A percentile compares a stretch with the other conserved stretches of the same genome.
These are phyloP conservation scores for Chrysomallon squamiferum DNA, from an alignment of 1,140 invertebrate species.

Conservation along the genomic window DNA sequence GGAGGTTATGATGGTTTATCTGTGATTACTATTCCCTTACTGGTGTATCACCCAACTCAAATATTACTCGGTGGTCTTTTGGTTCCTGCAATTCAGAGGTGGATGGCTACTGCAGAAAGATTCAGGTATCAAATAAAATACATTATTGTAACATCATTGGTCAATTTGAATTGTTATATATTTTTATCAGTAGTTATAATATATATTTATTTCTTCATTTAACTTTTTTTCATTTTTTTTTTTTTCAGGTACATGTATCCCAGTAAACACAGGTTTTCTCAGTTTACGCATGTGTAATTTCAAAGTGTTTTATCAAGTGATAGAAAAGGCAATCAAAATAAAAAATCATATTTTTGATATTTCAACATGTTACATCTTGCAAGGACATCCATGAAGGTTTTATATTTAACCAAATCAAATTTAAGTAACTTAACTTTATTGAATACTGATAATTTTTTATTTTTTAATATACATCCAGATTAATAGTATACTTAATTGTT, in stretches of 20 bases:
- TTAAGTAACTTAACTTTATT: too few relatives aligned
- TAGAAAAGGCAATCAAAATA: too few relatives aligned
- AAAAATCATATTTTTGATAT: too few relatives aligned
- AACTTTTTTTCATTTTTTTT: background rate
- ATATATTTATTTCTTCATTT: background rate
- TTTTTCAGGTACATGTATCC: slow-evolving; percentile 4
- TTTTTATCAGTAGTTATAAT: slow-evolving; percentile 28
- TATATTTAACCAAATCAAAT: too few relatives aligned
- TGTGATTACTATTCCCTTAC: slow-evolving; percentile 67
- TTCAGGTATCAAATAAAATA: slow-evolving; percentile 11
- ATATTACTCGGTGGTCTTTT: slow-evolving; percentile 68
- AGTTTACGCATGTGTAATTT: background rate
- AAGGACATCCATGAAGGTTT: too few relatives aligned
- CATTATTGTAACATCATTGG: background rate
- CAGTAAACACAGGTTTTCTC: background rate
- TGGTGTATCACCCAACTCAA: slow-evolving; percentile 70
- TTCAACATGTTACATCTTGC: too few relatives aligned
- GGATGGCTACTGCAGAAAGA: slow-evolving; percentile 28
- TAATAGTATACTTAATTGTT: too few relatives aligned
- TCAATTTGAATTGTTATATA: background rate
- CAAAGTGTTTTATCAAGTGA: too few relatives aligned
- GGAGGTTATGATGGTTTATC: slow-evolving; percentile 68
- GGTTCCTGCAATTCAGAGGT: slow-evolving; percentile 49
- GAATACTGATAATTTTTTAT: too few relatives aligned
- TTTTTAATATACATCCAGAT: too few relatives aligned